These are phyloP conservation scores for Parnassius orleans DNA, from an alignment of 2,888 invertebrate genomes.

Conservation along the genomic window DNA sequence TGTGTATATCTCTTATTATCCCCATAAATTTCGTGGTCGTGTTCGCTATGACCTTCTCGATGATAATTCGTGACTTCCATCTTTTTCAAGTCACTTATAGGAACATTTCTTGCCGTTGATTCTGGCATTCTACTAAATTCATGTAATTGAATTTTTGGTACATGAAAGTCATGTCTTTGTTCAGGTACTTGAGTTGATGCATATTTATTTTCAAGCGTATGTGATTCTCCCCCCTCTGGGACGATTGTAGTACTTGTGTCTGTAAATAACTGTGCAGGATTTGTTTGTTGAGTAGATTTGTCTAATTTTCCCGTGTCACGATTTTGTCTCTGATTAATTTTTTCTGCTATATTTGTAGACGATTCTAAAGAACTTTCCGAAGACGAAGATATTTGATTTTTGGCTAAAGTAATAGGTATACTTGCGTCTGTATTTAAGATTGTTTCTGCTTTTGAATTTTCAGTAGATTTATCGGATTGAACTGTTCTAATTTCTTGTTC, in stretches of 20 bases:
- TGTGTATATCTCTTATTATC: conserved; percentile 6
- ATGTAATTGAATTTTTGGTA: conserved; percentile 7
- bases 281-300: conserved; percentile 8
- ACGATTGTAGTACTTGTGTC: conserved; percentile 4
- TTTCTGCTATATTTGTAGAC: conserved; percentile 7
- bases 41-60: not conserved
- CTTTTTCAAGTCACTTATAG: conserved; percentile 4
- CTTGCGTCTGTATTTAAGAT: conserved; percentile 3
- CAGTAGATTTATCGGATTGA: not conserved
- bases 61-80: conserved; percentile 1
- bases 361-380: not conserved
- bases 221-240: conserved; percentile 4
- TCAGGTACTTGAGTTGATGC: not conserved
- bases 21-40: not conserved
- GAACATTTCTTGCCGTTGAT: conserved; percentile 16
- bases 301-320: conserved; percentile 22
- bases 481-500: conserved; percentile 1
- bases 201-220: not conserved
- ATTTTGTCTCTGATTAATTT: conserved; percentile 17
- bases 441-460: not conserved
- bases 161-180: conserved; percentile 2
- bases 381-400: not conserved
- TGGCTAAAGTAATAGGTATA: conserved; percentile 1
- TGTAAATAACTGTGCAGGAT: not conserved
- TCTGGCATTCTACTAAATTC: conserved; percentile 16